Base-by-base conservation (phyloP, 2,113 vertebrate species). In the Marmota flaviventris region DNA sequence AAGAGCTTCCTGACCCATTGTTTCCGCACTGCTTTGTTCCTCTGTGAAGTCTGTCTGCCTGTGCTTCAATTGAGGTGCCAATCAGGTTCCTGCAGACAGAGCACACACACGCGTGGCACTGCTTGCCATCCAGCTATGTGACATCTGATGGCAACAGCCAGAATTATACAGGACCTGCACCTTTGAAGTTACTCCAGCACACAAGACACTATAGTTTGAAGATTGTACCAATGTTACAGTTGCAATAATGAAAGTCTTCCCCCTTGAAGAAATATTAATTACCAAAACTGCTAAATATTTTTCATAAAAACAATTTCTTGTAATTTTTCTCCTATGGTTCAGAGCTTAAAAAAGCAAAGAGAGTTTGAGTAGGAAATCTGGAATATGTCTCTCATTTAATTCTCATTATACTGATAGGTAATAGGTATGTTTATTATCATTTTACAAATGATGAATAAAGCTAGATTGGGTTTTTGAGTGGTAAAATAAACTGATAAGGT, bases 331-430 rank as follows among this genome's bases (percentile, higher is more conserved):
- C 12, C 75, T 39, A 4, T 58, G 4, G 8, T 90, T 90, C 84
- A 51, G 22, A 56, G 25, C 45, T 70, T 76, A 89, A 78, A 84
- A 87, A 39, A 97, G 61, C 39, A 45, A 91, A 85, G 20, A 73
- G 10, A 65, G 77, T 87, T 88, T 81, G 9, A 70, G 20, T 58
- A 69, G 32, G 87, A 76, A 91, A 65, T 69, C 85, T 84, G 37
- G 18, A 45, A 61, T 39, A n/a, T 8, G 5, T 24, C 34, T 90
- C 65, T 65, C n/a, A 34, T 76, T 94, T 91, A 90, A 87, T 91
- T 90, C 42, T 92, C 13, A 39, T 79, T 48, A 65, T 5, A 85
- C 16, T 25, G 5, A 10, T 82, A 53, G 11, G 48, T 17, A 39
- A 39, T 70, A 77, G 48, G 4, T 93, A 72, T 73, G 61, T 75